These are phyloP conservation scores for Oscheius sp. DNA, from an alignment of 2,888 invertebrate species.

Conservation along the genomic window DNA sequence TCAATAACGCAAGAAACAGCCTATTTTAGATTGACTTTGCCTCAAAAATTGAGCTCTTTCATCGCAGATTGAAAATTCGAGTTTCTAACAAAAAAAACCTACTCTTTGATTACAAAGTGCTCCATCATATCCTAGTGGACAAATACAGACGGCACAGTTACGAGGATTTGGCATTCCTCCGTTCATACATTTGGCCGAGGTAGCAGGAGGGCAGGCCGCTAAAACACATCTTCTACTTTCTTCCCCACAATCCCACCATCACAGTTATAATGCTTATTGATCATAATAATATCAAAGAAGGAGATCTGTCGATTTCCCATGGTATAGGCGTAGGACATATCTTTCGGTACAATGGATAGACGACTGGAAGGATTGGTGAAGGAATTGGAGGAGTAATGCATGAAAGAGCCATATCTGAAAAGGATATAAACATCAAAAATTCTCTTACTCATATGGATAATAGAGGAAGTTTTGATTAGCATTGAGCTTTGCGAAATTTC, in stretches of 20 bases:
- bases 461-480: slow-evolving; percentile 28
- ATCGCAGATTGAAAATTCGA: neutral
- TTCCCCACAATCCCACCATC: too few relatives aligned
- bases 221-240: too few relatives aligned
- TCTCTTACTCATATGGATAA: slow-evolving; percentile 39
- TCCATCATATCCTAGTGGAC: slow-evolving; percentile 64
- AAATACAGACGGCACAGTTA: slow-evolving; percentile 58
- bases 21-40: too few relatives aligned
- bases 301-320: slow-evolving; percentile 55
- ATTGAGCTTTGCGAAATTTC: slow-evolving; percentile 30
- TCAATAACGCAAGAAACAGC: too few relatives aligned
- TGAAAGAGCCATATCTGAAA: slow-evolving; percentile 1
- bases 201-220: slow-evolving; percentile 39
- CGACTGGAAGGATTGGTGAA: neutral
- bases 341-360: slow-evolving; percentile 40
- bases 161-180: slow-evolving; percentile 59
- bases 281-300: slow-evolving; percentile 59
- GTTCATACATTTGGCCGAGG: slow-evolving; percentile 54
- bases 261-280: slow-evolving; percentile 64
- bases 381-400: slow-evolving; percentile 20
- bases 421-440: slow-evolving; percentile 23
- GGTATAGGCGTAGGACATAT: slow-evolving; percentile 50
- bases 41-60: too few relatives aligned
- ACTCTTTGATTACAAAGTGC: slow-evolving; percentile 45
- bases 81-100: slow-evolving; percentile 23